phyloP scores from a whole-genome alignment of 2,113 vertebrate species.

The Zingel zingel region DNA sequence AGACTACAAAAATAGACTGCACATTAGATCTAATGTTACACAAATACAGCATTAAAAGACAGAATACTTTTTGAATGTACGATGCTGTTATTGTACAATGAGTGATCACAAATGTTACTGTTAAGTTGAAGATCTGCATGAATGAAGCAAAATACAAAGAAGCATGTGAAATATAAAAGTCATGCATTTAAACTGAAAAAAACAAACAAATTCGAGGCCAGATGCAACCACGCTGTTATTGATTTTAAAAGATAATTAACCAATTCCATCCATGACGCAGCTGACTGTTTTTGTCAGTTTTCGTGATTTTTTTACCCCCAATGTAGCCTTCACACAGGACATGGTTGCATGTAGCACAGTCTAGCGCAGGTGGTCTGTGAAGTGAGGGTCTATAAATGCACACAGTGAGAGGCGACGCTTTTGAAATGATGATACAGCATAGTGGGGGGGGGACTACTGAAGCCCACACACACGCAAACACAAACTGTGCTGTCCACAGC shows the following conservation, averaged over 20 bases:
- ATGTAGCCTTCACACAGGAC: conserved; percentile 2
- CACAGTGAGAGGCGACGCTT: conserved; percentile 40
- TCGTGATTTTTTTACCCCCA: background rate
- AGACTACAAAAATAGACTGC: conserved; percentile 5
- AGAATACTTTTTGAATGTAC: background rate
- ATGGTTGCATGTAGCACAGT: conserved; percentile 76
- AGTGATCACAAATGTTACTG: conserved; percentile 32
- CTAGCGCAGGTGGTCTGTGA: conserved; percentile 42
- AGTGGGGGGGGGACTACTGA: conserved; percentile 50
- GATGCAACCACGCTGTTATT: conserved; percentile 77
- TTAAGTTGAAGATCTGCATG: conserved; percentile 11
- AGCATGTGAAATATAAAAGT: conserved; percentile 37
- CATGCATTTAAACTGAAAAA: conserved; percentile 51
- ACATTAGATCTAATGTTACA: background rate
- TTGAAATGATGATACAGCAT: conserved; percentile 64
- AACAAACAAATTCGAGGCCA: conserved; percentile 55
- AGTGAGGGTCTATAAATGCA: conserved; percentile 44
- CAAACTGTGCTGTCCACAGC: conserved; percentile 38
- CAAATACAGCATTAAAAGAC: conserved; percentile 19
- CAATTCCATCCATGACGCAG: background rate
- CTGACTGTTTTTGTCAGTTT: background rate
- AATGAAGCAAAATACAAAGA: conserved; percentile 44
- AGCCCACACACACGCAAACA: conserved; percentile 59
- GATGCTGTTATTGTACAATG: conserved; percentile 32
- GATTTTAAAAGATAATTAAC: conserved; percentile 29